These are phyloP conservation scores for Drosophila bocqueti DNA, from an alignment of 1,140 invertebrate species.

Conservation along the genomic window DNA sequence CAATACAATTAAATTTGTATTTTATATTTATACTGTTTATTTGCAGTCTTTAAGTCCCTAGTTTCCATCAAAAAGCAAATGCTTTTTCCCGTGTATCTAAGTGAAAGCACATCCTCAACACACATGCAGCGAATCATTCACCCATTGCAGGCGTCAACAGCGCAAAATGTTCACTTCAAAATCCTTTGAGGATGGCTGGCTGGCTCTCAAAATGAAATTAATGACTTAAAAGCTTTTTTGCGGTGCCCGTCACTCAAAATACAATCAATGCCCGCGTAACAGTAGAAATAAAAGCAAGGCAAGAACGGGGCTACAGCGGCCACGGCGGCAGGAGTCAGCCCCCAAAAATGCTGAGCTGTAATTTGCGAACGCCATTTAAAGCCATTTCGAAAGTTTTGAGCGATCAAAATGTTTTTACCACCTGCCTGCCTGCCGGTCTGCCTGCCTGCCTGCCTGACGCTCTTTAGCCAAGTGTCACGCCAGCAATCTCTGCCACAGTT, in stretches of 20 bases:
- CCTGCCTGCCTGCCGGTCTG: conserved; percentile 23
- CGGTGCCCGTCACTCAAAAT: conserved; percentile 80
- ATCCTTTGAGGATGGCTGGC: conserved; percentile 68
- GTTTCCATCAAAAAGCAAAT: background rate
- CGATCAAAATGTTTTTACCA: conserved; percentile 69
- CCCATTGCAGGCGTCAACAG: conserved; percentile 45
- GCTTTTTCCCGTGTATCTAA: background rate
- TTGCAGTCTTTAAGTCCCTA: background rate
- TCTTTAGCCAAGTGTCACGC: conserved; percentile 45
- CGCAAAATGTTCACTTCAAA: conserved; percentile 72
- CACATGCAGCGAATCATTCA: conserved; percentile 10
- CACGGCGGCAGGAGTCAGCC: conserved; percentile 1
- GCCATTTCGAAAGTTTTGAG: conserved; percentile 67
- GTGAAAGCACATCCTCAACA: conserved; percentile 5
- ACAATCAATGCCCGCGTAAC: conserved; percentile 75
- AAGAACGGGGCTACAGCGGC: conserved; percentile 18
- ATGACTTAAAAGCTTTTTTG: conserved; percentile 82
- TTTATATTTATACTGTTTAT: background rate
- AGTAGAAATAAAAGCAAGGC: conserved; percentile 37
- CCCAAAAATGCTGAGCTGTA: conserved; percentile 58
- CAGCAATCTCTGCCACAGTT: conserved; percentile 39
- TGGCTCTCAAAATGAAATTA: conserved; percentile 73
- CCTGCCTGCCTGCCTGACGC: conserved; percentile 1
- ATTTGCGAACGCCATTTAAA: conserved; percentile 69
- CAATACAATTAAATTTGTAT: background rate